phyloP scores from a whole-genome alignment of 2,888 invertebrate genomes.

The Malachius bipustulatus region DNA sequence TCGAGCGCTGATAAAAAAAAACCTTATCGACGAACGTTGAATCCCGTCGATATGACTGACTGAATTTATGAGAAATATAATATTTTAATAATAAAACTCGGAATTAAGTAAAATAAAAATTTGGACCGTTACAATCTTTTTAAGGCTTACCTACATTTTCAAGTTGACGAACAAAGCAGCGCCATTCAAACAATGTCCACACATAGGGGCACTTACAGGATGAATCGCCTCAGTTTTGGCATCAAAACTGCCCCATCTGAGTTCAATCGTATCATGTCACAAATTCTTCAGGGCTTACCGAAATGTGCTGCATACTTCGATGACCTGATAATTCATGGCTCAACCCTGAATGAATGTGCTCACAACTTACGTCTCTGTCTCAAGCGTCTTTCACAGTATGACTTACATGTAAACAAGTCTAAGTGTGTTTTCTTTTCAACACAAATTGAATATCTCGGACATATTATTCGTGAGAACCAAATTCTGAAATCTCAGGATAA shows the following conservation, averaged over 20 bases:
- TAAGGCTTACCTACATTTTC: slow-evolving; percentile 22
- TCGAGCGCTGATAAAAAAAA: too few species aligned
- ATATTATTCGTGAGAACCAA: slow-evolving; percentile 4
- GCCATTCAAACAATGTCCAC: slow-evolving; percentile 21
- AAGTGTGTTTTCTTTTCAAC: slow-evolving; percentile 13
- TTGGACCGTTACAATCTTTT: too few species aligned
- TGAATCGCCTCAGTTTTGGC: slow-evolving; percentile 20
- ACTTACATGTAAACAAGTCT: slow-evolving; percentile 9
- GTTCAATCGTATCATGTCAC: slow-evolving; percentile 19
- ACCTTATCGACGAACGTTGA: too few species aligned
- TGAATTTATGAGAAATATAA: too few species aligned
- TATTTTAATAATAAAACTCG: too few species aligned
- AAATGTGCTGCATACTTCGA: slow-evolving; percentile 17
- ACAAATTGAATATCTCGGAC: slow-evolving; percentile 14
- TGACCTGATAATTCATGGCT: slow-evolving; percentile 17
- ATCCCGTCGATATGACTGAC: too few species aligned
- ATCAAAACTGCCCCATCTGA: slow-evolving; percentile 21
- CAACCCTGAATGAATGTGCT: slow-evolving; percentile 13
- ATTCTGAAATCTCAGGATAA: slow-evolving; percentile 10
- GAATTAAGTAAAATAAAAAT: too few species aligned
- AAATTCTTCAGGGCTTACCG: slow-evolving; percentile 15
- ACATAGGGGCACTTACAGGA: slow-evolving; percentile 19
- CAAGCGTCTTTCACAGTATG: slow-evolving; percentile 2
- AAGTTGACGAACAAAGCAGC: slow-evolving; percentile 16
- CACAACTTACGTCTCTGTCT: not conserved